Evolutionary conservation across 2,113 vertebrate genomes (phyloP).

Genomic region (Coracopsis vasa): DNA sequence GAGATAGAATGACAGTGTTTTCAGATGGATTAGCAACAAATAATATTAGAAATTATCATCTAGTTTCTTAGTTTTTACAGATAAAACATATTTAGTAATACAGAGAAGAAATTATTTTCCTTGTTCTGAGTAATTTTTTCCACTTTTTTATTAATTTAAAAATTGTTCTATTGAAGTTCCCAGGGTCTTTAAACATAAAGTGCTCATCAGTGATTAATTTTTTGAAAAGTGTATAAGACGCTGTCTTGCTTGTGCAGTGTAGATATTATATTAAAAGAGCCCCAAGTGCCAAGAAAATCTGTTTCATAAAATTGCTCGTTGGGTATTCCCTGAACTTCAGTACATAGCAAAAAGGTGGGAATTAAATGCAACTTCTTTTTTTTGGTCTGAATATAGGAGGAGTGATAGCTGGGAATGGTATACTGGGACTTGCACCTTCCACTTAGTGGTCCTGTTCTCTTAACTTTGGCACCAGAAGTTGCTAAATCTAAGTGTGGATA

Average conservation of each 20-base stretch:
- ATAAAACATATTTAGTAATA: background rate
- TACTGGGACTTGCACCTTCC: background rate
- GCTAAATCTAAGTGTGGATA: background rate
- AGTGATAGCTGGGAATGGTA: background rate
- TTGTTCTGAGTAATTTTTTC: background rate
- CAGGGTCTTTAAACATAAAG: background rate
- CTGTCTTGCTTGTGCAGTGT: background rate
- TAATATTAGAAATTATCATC: background rate
- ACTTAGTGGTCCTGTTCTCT: background rate
- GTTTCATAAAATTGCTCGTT: background rate
- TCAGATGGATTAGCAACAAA: background rate
- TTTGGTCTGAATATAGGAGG: background rate
- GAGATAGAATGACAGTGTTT: background rate
- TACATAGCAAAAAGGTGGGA: background rate
- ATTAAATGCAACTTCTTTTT: background rate
- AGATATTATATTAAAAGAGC: background rate
- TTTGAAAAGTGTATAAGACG: background rate
- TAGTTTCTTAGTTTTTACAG: background rate
- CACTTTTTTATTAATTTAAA: background rate
- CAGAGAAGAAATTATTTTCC: background rate
- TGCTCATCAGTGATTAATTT: background rate
- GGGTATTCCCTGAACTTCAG: background rate
- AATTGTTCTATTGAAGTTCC: background rate
- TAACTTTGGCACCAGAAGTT: background rate
- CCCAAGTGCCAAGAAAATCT: background rate